phyloP scores from a whole-genome alignment of 2,113 vertebrate species.

The Lampris megalopsis region DNA sequence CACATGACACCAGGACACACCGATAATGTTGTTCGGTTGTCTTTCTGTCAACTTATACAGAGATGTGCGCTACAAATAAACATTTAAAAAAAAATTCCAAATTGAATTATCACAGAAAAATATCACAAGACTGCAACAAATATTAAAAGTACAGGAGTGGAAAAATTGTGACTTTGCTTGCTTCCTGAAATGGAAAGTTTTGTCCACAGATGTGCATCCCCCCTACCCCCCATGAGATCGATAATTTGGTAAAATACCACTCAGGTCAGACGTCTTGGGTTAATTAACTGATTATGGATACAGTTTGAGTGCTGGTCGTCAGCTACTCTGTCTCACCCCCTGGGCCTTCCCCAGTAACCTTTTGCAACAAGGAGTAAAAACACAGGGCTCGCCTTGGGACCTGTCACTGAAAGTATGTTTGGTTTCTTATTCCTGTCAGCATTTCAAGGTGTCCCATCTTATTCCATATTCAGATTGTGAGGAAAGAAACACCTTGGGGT shows the following conservation, averaged over 20 bases:
- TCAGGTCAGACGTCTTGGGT: neutral
- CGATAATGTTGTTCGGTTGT: too few relatives aligned
- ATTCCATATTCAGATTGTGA: slow-evolving; percentile 61
- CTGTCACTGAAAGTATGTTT: slow-evolving; percentile 30
- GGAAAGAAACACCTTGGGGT: slow-evolving; percentile 51
- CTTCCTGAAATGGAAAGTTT: too few relatives aligned
- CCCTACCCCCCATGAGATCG: neutral
- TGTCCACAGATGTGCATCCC: neutral
- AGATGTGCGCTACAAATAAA: too few relatives aligned
- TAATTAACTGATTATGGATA: slow-evolving; percentile 4
- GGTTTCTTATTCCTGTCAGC: slow-evolving; percentile 62
- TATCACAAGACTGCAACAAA: too few relatives aligned
- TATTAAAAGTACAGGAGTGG: too few relatives aligned
- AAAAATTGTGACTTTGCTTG: too few relatives aligned
- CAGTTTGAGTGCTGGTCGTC: neutral
- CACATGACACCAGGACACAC: too few relatives aligned
- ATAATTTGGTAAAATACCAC: neutral
- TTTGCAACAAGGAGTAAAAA: slow-evolving; percentile 11
- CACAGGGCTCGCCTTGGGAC: slow-evolving; percentile 26
- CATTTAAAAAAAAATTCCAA: too few relatives aligned
- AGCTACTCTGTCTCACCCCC: slow-evolving; percentile 1
- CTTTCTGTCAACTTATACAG: too few relatives aligned
- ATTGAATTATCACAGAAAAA: too few relatives aligned
- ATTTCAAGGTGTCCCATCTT: slow-evolving; percentile 71
- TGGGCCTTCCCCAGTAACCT: slow-evolving; percentile 22